Evolutionary conservation across 2,888 invertebrate genomes (phyloP).

Genomic region (Epiblema foenella): DNA sequence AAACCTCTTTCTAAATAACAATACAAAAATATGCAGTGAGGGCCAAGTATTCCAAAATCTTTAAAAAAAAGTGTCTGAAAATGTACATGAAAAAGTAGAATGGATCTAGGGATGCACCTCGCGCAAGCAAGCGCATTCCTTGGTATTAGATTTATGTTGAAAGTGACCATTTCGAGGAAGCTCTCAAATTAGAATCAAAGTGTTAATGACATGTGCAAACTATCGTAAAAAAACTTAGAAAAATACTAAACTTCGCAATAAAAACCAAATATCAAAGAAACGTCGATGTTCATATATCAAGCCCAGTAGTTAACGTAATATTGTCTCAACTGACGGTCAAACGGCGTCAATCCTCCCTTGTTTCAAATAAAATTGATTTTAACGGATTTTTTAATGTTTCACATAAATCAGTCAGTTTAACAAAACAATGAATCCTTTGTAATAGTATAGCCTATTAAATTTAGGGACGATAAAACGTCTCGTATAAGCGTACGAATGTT

Average conservation of each 20-base stretch:
- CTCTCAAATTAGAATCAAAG: slow-evolving; percentile 27
- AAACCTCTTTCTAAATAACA: too few species aligned
- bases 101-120: too few species aligned
- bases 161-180: background rate
- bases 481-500: slow-evolving; percentile 54
- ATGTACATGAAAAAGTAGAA: too few species aligned
- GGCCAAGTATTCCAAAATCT: too few species aligned
- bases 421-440: slow-evolving; percentile 83
- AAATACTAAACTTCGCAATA: slow-evolving; percentile 14
- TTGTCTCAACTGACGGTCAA: slow-evolving; percentile 61
- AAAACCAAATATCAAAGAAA: slow-evolving; percentile 50
- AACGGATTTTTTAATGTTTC: slow-evolving; percentile 55
- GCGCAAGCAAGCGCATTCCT: too few species aligned
- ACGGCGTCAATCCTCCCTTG: slow-evolving; percentile 50
- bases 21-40: too few species aligned
- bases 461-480: slow-evolving; percentile 73
- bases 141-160: too few species aligned
- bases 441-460: slow-evolving; percentile 81
- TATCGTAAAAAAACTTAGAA: slow-evolving; percentile 7
- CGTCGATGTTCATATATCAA: slow-evolving; percentile 58
- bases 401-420: slow-evolving; percentile 76
- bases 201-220: slow-evolving; percentile 20
- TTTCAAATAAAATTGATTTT: slow-evolving; percentile 45
- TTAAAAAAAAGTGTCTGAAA: too few species aligned
- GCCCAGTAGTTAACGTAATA: slow-evolving; percentile 72